Percentiles rank a stretch among this genome's conserved stretches.
These are phyloP conservation scores for Fistularia tabacaria DNA, from an alignment of 2,797 vertebrate genomes.

Conservation along the genomic window DNA sequence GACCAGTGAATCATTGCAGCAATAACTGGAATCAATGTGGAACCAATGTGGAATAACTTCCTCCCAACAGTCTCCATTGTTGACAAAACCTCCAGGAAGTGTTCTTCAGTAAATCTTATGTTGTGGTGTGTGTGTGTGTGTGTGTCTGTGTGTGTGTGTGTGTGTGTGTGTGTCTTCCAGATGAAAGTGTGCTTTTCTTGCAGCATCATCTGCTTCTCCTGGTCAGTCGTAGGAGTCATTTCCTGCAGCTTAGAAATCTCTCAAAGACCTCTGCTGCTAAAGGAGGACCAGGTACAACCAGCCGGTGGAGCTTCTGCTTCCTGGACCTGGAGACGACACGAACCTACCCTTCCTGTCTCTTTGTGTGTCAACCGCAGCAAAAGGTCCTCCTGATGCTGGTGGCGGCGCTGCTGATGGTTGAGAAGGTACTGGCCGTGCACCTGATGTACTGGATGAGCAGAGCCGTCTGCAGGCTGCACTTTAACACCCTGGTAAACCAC, in stretches of 20 bases:
- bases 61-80: too few relatives aligned
- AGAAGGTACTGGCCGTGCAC: constrained; percentile 48
- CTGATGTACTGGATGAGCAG: constrained; percentile 73
- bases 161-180: constrained; percentile 39
- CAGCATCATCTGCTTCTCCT: constrained; percentile 70
- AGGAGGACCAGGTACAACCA: neutral
- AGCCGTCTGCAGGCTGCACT: constrained; percentile 70
- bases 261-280: neutral
- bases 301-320: neutral
- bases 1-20: too few relatives aligned
- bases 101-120: neutral
- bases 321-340: too few relatives aligned
- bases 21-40: too few relatives aligned
- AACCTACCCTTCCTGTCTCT: neutral
- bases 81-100: neutral
- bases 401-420: constrained; percentile 36
- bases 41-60: too few relatives aligned
- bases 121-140: neutral
- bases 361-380: neutral
- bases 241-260: fast-evolving
- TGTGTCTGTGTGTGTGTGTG: constrained; percentile 2
- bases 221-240: constrained; percentile 36
- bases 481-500: constrained; percentile 70
- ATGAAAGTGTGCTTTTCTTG: constrained; percentile 68
- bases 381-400: constrained; percentile 20